Conservation (phyloP, 2,113 vertebrate genomes). For the Trichomycterus rosablanca region DNA sequence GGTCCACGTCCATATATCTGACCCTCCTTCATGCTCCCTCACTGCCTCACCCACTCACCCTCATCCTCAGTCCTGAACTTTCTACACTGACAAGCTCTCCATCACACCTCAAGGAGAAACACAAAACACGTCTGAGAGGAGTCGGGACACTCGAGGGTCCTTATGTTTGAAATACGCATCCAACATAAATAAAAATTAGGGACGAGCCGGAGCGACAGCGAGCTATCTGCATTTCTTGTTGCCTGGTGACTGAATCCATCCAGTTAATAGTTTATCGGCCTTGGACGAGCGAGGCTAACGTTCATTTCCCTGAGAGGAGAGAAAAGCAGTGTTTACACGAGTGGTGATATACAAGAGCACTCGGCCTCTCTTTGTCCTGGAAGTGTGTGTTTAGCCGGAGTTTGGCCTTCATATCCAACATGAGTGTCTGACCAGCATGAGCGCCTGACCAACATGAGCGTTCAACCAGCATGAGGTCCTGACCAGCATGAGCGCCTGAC, state of each 20-base stretch:
- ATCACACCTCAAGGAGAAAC: slow-evolving; percentile 63
- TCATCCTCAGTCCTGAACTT: slow-evolving; percentile 46
- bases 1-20: slow-evolving; percentile 27
- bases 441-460: too few relatives aligned
- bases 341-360: slow-evolving; percentile 16
- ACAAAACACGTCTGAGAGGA: slow-evolving; percentile 15
- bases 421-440: too few relatives aligned
- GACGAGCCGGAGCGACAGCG: slow-evolving; percentile 25
- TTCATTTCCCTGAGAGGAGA: slow-evolving; percentile 3
- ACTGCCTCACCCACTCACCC: slow-evolving; percentile 17
- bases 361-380: background rate
- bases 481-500: too few relatives aligned
- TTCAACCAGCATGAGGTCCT: too few relatives aligned
- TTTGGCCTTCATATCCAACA: too few relatives aligned
- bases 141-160: slow-evolving; percentile 18
- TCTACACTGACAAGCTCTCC: slow-evolving; percentile 58
- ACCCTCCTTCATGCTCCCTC: background rate
- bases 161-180: slow-evolving; percentile 26
- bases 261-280: slow-evolving; percentile 30
- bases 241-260: slow-evolving; percentile 54
- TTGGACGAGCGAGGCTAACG: slow-evolving; percentile 20
- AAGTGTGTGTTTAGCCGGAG: too few relatives aligned
- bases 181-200: slow-evolving; percentile 29
- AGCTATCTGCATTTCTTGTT: slow-evolving; percentile 55
- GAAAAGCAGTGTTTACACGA: slow-evolving; percentile 24